A percentile compares a stretch with the other conserved stretches of the same genome.
These are phyloP conservation scores for Scomber scombrus DNA, from an alignment of 2,113 vertebrate species.

Conservation along the genomic window DNA sequence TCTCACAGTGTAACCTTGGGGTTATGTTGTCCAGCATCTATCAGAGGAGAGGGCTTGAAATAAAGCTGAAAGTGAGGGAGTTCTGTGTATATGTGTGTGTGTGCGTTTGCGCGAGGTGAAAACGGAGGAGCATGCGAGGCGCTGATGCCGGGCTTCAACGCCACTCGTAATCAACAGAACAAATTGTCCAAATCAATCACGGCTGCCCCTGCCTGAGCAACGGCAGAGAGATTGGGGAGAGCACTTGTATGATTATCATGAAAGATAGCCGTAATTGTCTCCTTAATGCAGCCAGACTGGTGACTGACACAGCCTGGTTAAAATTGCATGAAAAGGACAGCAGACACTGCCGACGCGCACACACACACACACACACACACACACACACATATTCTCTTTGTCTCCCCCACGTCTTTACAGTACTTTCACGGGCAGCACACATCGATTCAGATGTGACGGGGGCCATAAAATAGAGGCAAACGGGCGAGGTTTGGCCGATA, in stretches of 20 bases:
- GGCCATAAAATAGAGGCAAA: constrained; percentile 68
- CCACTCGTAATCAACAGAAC: constrained; percentile 84
- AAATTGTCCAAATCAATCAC: constrained; percentile 88
- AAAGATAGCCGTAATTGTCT: constrained; percentile 86
- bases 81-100: constrained; percentile 29
- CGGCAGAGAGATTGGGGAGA: constrained; percentile 63
- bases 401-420: constrained; percentile 29
- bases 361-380: not conserved
- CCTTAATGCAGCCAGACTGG: constrained; percentile 75
- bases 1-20: constrained; percentile 65
- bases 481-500: constrained; percentile 30
- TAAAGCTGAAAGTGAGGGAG: constrained; percentile 50
- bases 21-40: constrained; percentile 69
- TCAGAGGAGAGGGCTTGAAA: constrained; percentile 56
- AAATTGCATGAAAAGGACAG: constrained; percentile 76
- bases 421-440: constrained; percentile 54
- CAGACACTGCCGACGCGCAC: constrained; percentile 5
- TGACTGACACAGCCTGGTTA: constrained; percentile 82
- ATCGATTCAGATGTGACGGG: constrained; percentile 71
- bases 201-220: constrained; percentile 74
- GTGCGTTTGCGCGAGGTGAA: constrained; percentile 36
- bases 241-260: constrained; percentile 86
- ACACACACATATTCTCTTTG: not conserved
- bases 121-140: constrained; percentile 29
- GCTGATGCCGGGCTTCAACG: constrained; percentile 69